These are phyloP conservation scores for Mamestra brassicae DNA, from an alignment of 2,888 invertebrate species.

Conservation along the genomic window DNA sequence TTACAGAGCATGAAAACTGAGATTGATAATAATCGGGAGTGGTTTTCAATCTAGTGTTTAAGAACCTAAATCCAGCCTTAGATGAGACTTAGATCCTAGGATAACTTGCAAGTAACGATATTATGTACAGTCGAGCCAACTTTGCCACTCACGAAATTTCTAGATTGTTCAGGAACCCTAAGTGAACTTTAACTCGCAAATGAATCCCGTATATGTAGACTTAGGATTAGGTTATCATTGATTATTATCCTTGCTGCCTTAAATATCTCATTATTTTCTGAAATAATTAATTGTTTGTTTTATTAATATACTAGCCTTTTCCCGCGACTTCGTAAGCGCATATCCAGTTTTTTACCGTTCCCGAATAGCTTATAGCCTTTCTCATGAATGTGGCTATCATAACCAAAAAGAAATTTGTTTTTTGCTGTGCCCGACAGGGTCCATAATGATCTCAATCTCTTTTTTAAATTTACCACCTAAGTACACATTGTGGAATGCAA, in stretches of 20 bases:
- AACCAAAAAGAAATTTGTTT: too few relatives aligned
- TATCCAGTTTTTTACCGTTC: too few relatives aligned
- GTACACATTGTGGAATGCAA: too few relatives aligned
- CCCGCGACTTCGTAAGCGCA: too few relatives aligned
- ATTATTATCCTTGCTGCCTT: not conserved
- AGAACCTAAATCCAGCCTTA: not conserved
- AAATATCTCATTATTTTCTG: too few relatives aligned
- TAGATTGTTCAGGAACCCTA: not conserved
- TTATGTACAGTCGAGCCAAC: conserved; percentile 24
- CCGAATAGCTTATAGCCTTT: too few relatives aligned
- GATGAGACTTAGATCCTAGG: conserved; percentile 2
- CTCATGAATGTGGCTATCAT: too few relatives aligned
- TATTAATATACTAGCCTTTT: too few relatives aligned
- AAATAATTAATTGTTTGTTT: too few relatives aligned
- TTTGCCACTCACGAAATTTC: conserved; percentile 28
- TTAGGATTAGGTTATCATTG: not conserved
- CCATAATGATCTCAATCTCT: too few relatives aligned
- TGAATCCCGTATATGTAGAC: not conserved
- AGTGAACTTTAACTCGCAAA: conserved; percentile 17
- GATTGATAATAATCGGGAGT: not conserved
- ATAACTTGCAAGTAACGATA: conserved; percentile 40
- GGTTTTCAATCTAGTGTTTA: conserved; percentile 4
- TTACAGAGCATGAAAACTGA: not conserved
- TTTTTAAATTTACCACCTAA: too few relatives aligned
- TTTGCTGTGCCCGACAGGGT: too few relatives aligned